A percentile compares a stretch with the other conserved stretches of the same genome.
Evolutionary conservation across 2,888 invertebrate genomes (phyloP).

Genomic region (Gibbula magus): DNA sequence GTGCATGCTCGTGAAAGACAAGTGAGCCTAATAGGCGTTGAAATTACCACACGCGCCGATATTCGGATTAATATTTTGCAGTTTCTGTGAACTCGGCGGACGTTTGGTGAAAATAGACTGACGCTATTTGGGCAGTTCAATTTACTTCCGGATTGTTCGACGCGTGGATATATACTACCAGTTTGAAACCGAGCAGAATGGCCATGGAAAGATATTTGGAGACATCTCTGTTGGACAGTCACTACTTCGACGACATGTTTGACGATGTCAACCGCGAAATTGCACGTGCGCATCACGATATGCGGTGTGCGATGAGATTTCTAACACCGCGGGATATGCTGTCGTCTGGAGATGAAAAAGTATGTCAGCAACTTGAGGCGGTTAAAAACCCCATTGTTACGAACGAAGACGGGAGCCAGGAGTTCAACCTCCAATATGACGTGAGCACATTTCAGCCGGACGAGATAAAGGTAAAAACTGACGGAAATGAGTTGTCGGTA

Average conservation of each 20-base stretch:
- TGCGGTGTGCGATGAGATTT: slow-evolving; percentile 36
- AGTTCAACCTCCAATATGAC: slow-evolving; percentile 79
- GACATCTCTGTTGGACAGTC: slow-evolving; percentile 23
- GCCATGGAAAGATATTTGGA: slow-evolving; percentile 24
- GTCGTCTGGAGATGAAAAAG: not conserved
- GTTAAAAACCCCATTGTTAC: slow-evolving; percentile 26
- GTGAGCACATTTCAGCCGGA: slow-evolving; percentile 95
- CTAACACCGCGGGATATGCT: slow-evolving; percentile 23
- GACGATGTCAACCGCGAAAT: slow-evolving; percentile 33
- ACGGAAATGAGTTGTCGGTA: slow-evolving; percentile 93
- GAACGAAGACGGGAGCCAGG: slow-evolving; percentile 33
- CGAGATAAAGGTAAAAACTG: slow-evolving; percentile 98
- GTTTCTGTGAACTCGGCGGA: not conserved
- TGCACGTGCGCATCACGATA: slow-evolving; percentile 33
- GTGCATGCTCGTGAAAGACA: too few relatives aligned
- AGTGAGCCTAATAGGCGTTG: too few relatives aligned
- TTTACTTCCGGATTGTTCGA: not conserved
- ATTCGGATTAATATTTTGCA: too few relatives aligned
- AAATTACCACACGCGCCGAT: too few relatives aligned
- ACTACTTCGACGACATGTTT: slow-evolving; percentile 39
- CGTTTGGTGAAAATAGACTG: not conserved
- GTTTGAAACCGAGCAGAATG: not conserved
- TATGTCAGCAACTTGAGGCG: slow-evolving; percentile 20
- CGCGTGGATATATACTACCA: not conserved
- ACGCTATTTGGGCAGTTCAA: not conserved